Evolutionary conservation across 2,797 vertebrate species (phyloP).

Genomic region (Alca torda): DNA sequence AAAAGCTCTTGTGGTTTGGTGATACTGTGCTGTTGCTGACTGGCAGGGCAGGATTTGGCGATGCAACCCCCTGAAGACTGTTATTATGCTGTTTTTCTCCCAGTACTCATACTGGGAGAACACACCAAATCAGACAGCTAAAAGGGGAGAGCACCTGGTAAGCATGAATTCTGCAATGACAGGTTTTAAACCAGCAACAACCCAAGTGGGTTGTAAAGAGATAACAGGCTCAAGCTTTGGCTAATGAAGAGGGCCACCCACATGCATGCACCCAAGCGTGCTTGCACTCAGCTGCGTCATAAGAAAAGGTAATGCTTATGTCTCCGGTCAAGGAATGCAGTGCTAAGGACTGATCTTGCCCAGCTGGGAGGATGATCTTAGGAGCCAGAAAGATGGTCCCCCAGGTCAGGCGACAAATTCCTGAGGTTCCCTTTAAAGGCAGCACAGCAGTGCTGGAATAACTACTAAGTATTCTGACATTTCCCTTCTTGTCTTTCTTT

Average conservation of each 20-base stretch:
- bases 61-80: neutral
- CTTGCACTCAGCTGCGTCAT: neutral
- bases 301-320: neutral
- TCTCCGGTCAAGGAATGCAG: neutral
- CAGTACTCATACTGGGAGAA: neutral
- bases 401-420: neutral
- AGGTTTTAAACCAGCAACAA: neutral
- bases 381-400: neutral
- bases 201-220: neutral
- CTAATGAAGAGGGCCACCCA: neutral
- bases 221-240: neutral
- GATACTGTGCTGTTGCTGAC: neutral
- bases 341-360: neutral
- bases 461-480: neutral
- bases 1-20: conserved; percentile 36
- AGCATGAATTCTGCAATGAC: neutral
- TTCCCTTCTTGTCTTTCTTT: neutral
- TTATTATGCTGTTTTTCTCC: neutral
- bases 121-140: neutral
- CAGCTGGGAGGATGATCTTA: neutral
- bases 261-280: neutral
- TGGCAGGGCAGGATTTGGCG: neutral
- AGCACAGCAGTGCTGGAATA: neutral
- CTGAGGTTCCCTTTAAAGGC: neutral
- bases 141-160: neutral